A percentile compares a stretch with the other conserved stretches of the same genome.
These are phyloP conservation scores for Nesogale talazaci DNA, from an alignment of 2,113 vertebrate genomes.

Conservation along the genomic window DNA sequence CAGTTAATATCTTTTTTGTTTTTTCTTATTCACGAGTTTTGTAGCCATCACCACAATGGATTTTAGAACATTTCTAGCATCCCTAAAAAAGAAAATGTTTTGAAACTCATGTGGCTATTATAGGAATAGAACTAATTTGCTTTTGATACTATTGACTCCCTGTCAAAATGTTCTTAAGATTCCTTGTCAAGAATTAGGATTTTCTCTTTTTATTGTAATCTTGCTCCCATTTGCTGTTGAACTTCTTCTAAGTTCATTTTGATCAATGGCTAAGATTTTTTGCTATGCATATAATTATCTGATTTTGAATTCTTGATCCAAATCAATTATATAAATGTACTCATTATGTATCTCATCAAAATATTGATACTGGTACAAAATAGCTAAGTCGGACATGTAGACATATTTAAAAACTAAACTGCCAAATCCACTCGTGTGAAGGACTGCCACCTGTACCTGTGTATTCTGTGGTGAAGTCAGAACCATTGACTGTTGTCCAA, in stretches of 20 bases:
- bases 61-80: constrained; percentile 56
- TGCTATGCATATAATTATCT: background rate
- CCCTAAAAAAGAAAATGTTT: constrained; percentile 34
- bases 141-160: background rate
- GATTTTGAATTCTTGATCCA: constrained; percentile 52
- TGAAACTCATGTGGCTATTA: background rate
- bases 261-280: constrained; percentile 5
- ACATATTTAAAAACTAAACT: constrained; percentile 34
- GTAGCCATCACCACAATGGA: background rate
- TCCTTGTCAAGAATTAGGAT: background rate
- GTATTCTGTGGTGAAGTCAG: background rate
- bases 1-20: background rate
- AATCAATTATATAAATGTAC: background rate
- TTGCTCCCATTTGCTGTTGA: background rate
- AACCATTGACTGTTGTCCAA: constrained; percentile 15
- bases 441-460: background rate
- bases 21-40: constrained; percentile 40
- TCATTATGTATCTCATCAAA: constrained; percentile 38
- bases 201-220: background rate
- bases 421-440: background rate
- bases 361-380: background rate
- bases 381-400: constrained; percentile 8
- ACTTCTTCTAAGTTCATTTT: constrained; percentile 36
- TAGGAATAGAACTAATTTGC: background rate
- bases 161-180: background rate